Base-by-base conservation (phyloP, 2,113 vertebrate species). In the Oxyruncus cristatus region DNA sequence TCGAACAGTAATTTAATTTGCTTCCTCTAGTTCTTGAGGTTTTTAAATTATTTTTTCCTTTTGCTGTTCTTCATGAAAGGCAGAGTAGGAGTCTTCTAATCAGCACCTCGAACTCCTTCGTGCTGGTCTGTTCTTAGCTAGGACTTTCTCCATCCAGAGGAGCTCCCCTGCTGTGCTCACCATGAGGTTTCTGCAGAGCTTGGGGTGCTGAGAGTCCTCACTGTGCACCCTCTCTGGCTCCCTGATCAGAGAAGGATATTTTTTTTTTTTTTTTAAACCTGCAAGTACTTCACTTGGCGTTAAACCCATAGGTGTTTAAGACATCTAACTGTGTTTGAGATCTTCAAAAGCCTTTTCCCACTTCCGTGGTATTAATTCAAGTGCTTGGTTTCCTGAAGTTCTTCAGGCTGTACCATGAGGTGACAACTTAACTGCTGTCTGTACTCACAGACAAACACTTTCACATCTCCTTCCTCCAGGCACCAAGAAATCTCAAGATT, bases 1-100 rank as follows among this genome's bases (percentile, higher is more conserved):
- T 88, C 4, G 2, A 79, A 50, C 35, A 73, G 63, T 74, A 91
- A 93, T 88, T 88, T 83, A 70, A 93, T 91, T 93, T 81, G 11
- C 55, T 94, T 73, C 41, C 35, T 85, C 66, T 52, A 35, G 12
- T 63, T 84, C 44, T 63, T 14, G 11, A 75, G 18, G 4, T 4
- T 86, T 82, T 59, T 1, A 61, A 74, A 52, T 81, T 59, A 17
- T 47, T 62, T 80, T 88, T 91, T 63, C 23, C 49, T 65, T 86
- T 77, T 52, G 28, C 12, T 65, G n/a, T 50, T 67, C 46, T 50
- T 32, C 2, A 23, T 8, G n/a, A 91, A 73, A 79, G 26, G 18
- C 47, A 89, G 56, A 88, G 59, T 26, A 65, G 76, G 18, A 49
- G 12, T 10, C 9, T 82, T 63, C 49, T 79, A 35, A 72, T 56